A percentile compares a stretch with the other conserved stretches of the same genome.
Conservation (phyloP, 2,888 invertebrate species). For the Creontiades dilutus region DNA sequence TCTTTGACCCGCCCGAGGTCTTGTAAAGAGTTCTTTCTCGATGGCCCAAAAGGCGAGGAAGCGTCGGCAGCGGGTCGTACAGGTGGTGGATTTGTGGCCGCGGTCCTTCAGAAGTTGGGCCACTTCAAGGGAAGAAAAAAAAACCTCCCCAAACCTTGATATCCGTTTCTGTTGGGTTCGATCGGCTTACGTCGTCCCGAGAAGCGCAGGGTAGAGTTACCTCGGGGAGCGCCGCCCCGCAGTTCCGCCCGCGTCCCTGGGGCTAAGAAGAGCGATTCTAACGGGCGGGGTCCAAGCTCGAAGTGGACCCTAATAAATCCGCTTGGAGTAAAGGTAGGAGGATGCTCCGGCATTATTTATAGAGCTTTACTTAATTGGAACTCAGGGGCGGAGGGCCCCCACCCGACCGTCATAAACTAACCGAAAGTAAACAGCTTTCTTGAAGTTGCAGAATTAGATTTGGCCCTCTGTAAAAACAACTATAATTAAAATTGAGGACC, state of each 20-base stretch:
- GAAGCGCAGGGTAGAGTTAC: background rate
- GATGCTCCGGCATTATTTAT: conserved; percentile 57
- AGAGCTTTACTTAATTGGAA: conserved; percentile 61
- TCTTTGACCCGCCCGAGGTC: background rate
- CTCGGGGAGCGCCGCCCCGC: background rate
- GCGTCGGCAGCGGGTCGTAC: background rate
- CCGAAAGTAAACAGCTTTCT: conserved; percentile 56
- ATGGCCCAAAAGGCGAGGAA: conserved; percentile 7
- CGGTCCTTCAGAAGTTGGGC: background rate
- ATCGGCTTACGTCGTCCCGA: conserved; percentile 6
- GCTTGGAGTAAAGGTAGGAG: conserved; percentile 39
- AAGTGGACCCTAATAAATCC: conserved; percentile 58
- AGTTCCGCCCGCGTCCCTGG: background rate
- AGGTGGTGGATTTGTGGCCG: conserved; percentile 29
- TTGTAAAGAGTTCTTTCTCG: conserved; percentile 39
- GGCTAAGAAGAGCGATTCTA: conserved; percentile 19
- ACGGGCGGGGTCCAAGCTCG: conserved; percentile 30
- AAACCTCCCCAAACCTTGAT: background rate
- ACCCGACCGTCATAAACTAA: conserved; percentile 47
- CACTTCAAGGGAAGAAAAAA: conserved; percentile 11
- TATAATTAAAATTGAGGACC: conserved; percentile 33
- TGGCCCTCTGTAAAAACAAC: conserved; percentile 26
- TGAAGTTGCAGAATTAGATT: conserved; percentile 52
- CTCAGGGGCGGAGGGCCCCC: conserved; percentile 7
- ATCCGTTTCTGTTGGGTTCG: conserved; percentile 28